Evolutionary conservation across 2,113 vertebrate species (phyloP).

Genomic region (Larimichthys polyactis): DNA sequence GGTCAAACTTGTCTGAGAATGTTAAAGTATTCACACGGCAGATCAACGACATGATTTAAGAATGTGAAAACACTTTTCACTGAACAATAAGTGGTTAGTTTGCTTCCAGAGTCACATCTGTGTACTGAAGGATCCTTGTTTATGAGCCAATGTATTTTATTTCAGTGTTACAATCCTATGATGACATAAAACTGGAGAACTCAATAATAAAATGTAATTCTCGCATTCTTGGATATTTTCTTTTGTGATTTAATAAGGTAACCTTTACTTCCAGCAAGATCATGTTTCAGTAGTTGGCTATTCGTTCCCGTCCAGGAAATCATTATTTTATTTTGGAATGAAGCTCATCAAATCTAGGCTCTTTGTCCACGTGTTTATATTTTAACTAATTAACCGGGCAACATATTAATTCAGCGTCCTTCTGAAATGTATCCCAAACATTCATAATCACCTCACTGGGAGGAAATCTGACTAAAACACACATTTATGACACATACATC

Average conservation of each 20-base stretch:
- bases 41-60: too few relatives aligned
- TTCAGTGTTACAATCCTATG: neutral
- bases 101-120: neutral
- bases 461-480: conserved; percentile 21
- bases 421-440: neutral
- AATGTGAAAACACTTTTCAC: neutral
- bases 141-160: neutral
- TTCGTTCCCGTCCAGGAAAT: neutral
- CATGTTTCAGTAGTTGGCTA: neutral
- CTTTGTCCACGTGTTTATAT: neutral
- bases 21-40: neutral
- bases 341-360: neutral
- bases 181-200: neutral
- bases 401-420: neutral
- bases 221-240: neutral
- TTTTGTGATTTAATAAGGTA: neutral
- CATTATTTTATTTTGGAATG: neutral
- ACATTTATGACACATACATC: conserved; percentile 37
- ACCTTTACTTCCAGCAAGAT: neutral
- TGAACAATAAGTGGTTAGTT: neutral
- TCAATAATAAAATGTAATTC: neutral
- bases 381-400: neutral
- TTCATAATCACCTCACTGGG: conserved; percentile 3
- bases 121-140: neutral
- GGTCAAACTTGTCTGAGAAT: neutral